Percentiles rank a stretch among this genome's conserved stretches.
Conservation (phyloP, 1,140 invertebrate species). For the Gonatopus flavifemur region DNA sequence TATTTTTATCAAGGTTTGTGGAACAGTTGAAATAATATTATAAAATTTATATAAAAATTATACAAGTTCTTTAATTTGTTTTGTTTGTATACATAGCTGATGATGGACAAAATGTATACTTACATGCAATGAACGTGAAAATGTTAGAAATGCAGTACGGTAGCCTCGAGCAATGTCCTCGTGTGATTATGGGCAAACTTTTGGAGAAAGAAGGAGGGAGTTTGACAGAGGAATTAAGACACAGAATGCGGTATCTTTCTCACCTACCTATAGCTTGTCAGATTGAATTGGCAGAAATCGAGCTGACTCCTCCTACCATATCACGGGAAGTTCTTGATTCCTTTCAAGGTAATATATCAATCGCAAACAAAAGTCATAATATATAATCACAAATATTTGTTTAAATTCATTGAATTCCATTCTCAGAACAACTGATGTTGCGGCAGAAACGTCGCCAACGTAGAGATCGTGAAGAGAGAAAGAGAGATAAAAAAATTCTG, state of each 20-base stretch:
- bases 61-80: not conserved
- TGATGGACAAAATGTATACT: constrained; percentile 90
- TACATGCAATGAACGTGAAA: constrained; percentile 88
- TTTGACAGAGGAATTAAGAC: constrained; percentile 78
- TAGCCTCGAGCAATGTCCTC: constrained; percentile 75
- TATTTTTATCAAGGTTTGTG: constrained; percentile 93
- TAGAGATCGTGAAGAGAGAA: constrained; percentile 69
- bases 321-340: constrained; percentile 65
- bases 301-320: constrained; percentile 72
- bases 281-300: constrained; percentile 87
- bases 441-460: constrained; percentile 65
- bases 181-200: constrained; percentile 71
- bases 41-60: constrained; percentile 5
- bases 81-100: constrained; percentile 60
- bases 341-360: constrained; percentile 64
- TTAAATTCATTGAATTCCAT: not conserved
- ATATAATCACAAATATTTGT: not conserved
- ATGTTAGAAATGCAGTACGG: constrained; percentile 89
- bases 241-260: constrained; percentile 77
- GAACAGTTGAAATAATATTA: constrained; percentile 21
- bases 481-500: constrained; percentile 70
- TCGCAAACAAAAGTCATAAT: not conserved
- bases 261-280: constrained; percentile 89
- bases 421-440: constrained; percentile 65
- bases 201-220: constrained; percentile 83